Base-by-base conservation (phyloP, 1,140 invertebrate genomes). In the Chrysomallon squamiferum region DNA sequence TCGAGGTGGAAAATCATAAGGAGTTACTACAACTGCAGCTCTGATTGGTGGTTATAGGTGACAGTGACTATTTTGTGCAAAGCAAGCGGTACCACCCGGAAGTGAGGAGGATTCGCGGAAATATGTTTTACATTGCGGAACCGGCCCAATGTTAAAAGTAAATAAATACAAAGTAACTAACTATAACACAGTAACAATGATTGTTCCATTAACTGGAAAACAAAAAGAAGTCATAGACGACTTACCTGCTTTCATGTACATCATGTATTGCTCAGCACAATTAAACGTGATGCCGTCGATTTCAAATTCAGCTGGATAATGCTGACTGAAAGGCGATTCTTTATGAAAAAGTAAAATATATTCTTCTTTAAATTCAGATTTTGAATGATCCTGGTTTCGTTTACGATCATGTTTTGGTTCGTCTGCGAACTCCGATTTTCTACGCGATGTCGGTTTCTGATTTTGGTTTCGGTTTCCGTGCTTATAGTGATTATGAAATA, bases 251-350 rank as follows among this genome's bases (percentile, higher is more conserved):
- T 81, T 81, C 49, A 65, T 57, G 45, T 78, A 71, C 79, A 81
- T 81, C 76, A 79, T 79, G 66, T 77, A 81, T 62, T 81, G 77
- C 38, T 79, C 77, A 35, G 74, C 71, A 64, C 74, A 77, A 66
- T 69, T 71, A 59, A 71, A 81, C 0, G 18, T 35, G 0, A 67
- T n/a, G 2, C 62, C 72, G 61, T 73, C 71, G 6, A 77, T 30
- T 25, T 27, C n/a, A 50, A 80, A 80, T 6, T 49, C 50, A 15
- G 56, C 65, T 3, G 58, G 56, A 52, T 76, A 61, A 35, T 68
- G 69, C 58, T 80, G 77, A 54, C 79, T 80, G 63, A 83, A 83
- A 9, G 73, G 66, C n/a, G 59, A 71, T 4, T 68, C 43, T 20
- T 68, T 66, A 2, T 65, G 65, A 59, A 47, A 77, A 49, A 77